Conservation (phyloP, 2,888 invertebrate genomes). For the Calameuta filiformis region DNA sequence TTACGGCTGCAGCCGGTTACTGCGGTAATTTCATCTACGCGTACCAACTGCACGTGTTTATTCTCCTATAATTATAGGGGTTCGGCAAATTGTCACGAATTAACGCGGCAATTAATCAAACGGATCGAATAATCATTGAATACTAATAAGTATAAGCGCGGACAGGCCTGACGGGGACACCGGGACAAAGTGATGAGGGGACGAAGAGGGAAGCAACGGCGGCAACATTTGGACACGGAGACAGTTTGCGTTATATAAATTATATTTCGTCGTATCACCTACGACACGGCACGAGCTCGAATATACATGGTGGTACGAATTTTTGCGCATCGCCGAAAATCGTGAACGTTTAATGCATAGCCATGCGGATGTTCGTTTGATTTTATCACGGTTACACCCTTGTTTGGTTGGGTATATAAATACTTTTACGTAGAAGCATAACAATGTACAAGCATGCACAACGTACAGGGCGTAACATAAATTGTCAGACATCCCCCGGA, state of each 20-base stretch:
- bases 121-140: constrained; percentile 32
- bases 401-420: not conserved
- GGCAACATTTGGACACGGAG: not conserved
- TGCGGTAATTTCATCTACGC: not conserved
- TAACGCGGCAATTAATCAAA: constrained; percentile 43
- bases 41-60: too few relatives aligned
- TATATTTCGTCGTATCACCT: not conserved
- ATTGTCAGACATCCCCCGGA: not conserved
- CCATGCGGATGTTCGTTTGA: not conserved
- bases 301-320: not conserved
- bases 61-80: constrained; percentile 8
- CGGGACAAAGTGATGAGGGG: not conserved
- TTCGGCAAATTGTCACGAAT: constrained; percentile 19
- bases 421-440: not conserved
- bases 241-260: not conserved
- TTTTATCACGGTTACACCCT: not conserved
- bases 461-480: not conserved
- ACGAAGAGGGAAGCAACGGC: not conserved
- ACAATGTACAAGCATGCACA: not conserved
- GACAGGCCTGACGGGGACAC: not conserved
- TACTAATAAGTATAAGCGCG: constrained; percentile 15
- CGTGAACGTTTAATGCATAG: not conserved
- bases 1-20: constrained; percentile 20
- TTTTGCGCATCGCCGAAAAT: not conserved
- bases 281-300: not conserved